Base-by-base conservation (phyloP, 2,797 vertebrate genomes). In the Pipistrellus kuhlii region DNA sequence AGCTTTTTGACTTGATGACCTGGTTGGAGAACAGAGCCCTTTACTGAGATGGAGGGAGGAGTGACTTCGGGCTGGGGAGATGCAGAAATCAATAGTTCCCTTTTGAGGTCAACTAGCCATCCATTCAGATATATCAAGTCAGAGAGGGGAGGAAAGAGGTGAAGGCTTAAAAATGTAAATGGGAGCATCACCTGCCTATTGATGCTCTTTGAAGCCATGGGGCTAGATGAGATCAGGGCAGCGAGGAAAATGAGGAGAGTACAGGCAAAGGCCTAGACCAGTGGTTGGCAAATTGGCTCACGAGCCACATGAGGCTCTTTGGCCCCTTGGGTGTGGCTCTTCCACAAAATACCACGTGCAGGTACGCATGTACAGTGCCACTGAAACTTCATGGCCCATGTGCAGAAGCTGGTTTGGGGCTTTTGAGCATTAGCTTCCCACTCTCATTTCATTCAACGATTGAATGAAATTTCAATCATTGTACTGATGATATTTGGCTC, bases 111-210 rank as follows among this genome's bases (percentile, higher is more conserved):
- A 0, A 55, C 53, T 8, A 53, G 14, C 72, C 32, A 32, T 41
- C 75, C 32, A 48, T 30, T 6, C 30, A 83, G 48, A 35, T 32
- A 5, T 7, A n/a, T 73, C 71, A 83, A 46, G 46, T 57, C 20
- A 68, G 77, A 73, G 81, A 80, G 75, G 44, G 20, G 59, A 75
- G 27, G 57, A 27, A 44, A 53, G 57, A 69, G 17, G 13, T 75
- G 1, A 20, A 78, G 57, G 82, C 38, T 78, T 32, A 20, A 38
- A 17, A 17, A 20, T 32, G 23, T 38, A 51, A 46, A 80, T 30
- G 5, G 0, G 15, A 6, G 30, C 12, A 38, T 53, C 14, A 0
- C 10, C 8, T 4, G 18, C 48, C 68, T 9, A 20, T 1, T 48
- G 32, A 9, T 57, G 53, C 21, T 41, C 3, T 91, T 66, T 35